Evolutionary conservation across 2,113 vertebrate genomes (phyloP).

Genomic region (Caretta caretta): DNA sequence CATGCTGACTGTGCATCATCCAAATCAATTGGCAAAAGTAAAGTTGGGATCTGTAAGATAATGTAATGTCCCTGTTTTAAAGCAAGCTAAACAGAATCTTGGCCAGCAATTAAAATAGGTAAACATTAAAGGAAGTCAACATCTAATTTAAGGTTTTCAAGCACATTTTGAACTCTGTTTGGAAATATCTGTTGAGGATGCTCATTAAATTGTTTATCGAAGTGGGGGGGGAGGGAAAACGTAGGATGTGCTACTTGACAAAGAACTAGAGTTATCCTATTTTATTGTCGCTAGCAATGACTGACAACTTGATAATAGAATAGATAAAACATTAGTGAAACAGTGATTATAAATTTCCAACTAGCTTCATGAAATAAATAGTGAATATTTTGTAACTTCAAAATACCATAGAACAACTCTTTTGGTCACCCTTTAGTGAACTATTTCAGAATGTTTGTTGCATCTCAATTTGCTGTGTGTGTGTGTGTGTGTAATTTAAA

Average conservation of each 20-base stretch:
- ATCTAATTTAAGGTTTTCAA: neutral
- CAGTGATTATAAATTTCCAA: neutral
- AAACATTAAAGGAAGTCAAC: neutral
- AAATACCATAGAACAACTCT: conserved; percentile 73
- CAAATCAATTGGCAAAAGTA: neutral
- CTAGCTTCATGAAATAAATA: neutral
- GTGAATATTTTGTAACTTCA: conserved; percentile 72
- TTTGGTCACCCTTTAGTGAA: neutral
- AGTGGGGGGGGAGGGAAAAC: neutral
- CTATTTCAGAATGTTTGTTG: neutral
- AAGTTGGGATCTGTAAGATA: neutral
- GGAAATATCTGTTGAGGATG: neutral
- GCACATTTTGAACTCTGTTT: neutral
- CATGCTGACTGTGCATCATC: accelerated
- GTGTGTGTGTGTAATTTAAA: neutral
- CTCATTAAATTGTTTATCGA: neutral
- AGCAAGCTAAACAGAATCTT: neutral
- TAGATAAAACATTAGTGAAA: neutral
- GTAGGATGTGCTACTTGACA: neutral
- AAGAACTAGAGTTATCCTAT: neutral
- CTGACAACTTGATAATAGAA: neutral
- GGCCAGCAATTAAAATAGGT: neutral
- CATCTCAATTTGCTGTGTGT: neutral
- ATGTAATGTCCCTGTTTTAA: neutral
- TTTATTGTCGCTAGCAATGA: neutral